phyloP scores from a whole-genome alignment of 1,140 invertebrate species.

The Pseudomyrmex flavicornis region DNA sequence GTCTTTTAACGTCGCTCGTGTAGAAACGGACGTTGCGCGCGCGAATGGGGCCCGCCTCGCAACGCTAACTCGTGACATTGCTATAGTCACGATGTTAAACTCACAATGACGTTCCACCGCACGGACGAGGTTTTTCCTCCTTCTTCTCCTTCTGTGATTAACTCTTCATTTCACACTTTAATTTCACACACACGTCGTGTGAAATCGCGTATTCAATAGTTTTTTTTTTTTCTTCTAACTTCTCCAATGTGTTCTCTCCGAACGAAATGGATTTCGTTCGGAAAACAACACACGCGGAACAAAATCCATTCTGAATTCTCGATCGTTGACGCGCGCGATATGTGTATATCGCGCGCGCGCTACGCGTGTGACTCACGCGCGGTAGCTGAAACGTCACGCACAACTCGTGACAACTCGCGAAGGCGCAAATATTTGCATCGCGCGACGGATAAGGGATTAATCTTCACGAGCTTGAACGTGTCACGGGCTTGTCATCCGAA shows the following conservation, averaged over 20 bases:
- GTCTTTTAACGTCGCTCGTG: slow-evolving; percentile 74
- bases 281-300: too few relatives aligned
- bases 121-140: slow-evolving; percentile 10
- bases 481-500: slow-evolving; percentile 5
- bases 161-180: neutral
- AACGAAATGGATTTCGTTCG: too few relatives aligned
- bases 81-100: slow-evolving; percentile 48
- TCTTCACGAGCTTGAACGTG: slow-evolving; percentile 19
- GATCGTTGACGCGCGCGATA: slow-evolving; percentile 1
- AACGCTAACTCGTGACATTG: slow-evolving; percentile 44
- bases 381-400: neutral
- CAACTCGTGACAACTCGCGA: neutral
- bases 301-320: neutral
- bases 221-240: too few relatives aligned
- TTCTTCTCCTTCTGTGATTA: slow-evolving; percentile 14
- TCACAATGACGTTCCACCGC: slow-evolving; percentile 24
- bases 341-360: neutral
- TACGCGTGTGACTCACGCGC: neutral
- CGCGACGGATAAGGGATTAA: slow-evolving; percentile 15
- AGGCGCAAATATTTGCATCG: slow-evolving; percentile 35
- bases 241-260: too few relatives aligned
- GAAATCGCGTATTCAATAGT: too few relatives aligned
- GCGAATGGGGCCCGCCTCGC: slow-evolving; percentile 16
- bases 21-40: slow-evolving; percentile 31
- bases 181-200: too few relatives aligned